Conservation (phyloP, 2,888 invertebrate species). For the Drosophila limbata region DNA sequence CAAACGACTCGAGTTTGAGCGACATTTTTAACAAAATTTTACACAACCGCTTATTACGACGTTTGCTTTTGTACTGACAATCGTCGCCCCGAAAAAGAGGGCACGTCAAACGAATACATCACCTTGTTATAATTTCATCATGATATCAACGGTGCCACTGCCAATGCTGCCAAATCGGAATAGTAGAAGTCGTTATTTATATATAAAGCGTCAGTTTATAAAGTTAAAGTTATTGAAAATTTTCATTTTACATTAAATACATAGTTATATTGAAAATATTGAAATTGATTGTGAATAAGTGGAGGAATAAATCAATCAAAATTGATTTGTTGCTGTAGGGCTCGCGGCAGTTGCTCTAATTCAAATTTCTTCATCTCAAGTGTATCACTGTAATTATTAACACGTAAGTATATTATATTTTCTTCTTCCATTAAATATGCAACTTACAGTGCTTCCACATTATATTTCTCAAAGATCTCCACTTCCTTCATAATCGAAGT, state of each 20-base stretch:
- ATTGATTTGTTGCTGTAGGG: not conserved
- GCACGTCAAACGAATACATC: too few species aligned
- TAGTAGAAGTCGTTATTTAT: not conserved
- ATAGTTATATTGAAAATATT: not conserved
- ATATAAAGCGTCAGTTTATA: not conserved
- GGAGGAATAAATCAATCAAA: not conserved
- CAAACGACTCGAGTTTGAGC: too few species aligned
- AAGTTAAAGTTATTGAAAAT: not conserved
- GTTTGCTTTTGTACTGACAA: too few species aligned
- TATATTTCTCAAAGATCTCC: constrained; percentile 6
- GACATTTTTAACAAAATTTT: too few species aligned
- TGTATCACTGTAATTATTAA: constrained; percentile 20
- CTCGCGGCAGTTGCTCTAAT: not conserved
- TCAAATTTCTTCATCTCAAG: constrained; percentile 4
- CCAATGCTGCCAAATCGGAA: not conserved
- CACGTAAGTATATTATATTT: not conserved
- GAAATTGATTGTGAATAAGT: constrained; percentile 1
- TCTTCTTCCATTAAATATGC: not conserved
- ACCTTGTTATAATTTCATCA: too few species aligned
- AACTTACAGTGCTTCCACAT: constrained; percentile 28
- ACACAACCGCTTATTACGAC: too few species aligned
- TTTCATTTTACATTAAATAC: not conserved
- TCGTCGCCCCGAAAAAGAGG: too few species aligned
- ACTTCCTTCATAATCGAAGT: constrained; percentile 5
- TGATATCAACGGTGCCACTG: constrained; percentile 1